Conservation (phyloP, 37 sponge, comb jelly and placozoan species). For the Crambe crambe region DNA sequence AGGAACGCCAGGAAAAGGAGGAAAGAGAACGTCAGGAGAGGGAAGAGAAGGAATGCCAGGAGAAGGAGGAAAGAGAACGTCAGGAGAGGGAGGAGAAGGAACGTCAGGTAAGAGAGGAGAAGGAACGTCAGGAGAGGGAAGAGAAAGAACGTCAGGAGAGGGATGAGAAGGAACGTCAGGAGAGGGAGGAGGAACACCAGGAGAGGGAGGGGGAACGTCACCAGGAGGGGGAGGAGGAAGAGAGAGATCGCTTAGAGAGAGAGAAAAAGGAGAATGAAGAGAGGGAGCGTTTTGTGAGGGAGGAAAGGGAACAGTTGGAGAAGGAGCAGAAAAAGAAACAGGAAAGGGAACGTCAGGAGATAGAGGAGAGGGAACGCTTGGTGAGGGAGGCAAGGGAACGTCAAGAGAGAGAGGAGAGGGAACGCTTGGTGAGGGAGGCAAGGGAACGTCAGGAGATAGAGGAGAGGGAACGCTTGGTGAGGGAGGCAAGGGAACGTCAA, state of each 20-base stretch:
- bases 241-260: background rate
- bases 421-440: no score
- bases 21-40: slow-evolving; percentile 11
- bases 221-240: no score
- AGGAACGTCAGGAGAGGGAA: background rate
- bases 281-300: background rate
- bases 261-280: background rate
- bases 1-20: background rate
- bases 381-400: background rate
- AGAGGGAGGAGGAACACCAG: no score
- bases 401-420: slow-evolving; percentile 8
- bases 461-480: no score
- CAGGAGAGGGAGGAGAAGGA: background rate
- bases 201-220: no score
- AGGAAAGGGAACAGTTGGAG: background rate
- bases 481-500: no score
- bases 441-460: no score
- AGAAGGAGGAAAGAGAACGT: background rate
- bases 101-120: background rate
- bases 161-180: slow-evolving; percentile 5
- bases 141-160: background rate
- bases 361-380: background rate
- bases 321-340: background rate
- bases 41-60: background rate
- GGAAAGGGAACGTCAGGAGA: background rate